Base-by-base conservation (phyloP, 2,888 invertebrate genomes). In the Himalopsyche tibetana region DNA sequence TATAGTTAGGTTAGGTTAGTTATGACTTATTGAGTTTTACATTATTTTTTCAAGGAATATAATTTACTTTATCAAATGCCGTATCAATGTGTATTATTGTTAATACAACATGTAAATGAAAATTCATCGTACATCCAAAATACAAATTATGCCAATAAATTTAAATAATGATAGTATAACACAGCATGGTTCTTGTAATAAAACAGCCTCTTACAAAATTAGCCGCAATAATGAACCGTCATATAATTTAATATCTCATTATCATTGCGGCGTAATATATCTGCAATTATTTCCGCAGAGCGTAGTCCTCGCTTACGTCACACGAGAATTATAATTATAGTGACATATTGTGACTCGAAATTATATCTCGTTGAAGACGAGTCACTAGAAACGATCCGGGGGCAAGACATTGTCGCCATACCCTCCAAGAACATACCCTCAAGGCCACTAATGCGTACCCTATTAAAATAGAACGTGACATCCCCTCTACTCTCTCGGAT, bases 401-500 rank as follows among this genome's bases (percentile, higher is more conserved):
- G 63, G 28, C 19, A 63, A 63, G 63, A 63, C 63, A 63, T 63
- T 63, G 63, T 63, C 63, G 28, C 63, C 63, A 6, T 63, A 63
- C 63, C 19, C 63, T 63, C 8, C n/a, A 28, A 19, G 63, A 19
- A 63, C 63, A 28, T 63, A 63, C 63, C 28, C 63, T 19, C 63
- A 63, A 63, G 63, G 63, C 63, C 63, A 63, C 63, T 63, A 63
- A 63, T 63, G 63, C 63, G 63, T 63, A 63, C 63, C 63, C 63
- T 63, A 63, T 63, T 63, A 63, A 63, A 63, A 63, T 63, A 63
- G 28, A 63, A 63, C 63, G 63, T 63, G 63, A 63, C 63, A 28
- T 63, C 63, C 63, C 63, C 28, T 63, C 63, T 11, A 19, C 63
- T 63, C 63, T 28, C 5, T 63, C 19, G 63, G 63, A 63, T 63